Percentiles rank a stretch among this genome's conserved stretches.
Conservation (phyloP, 2,888 invertebrate genomes). For the Dichetophora obliterata region DNA sequence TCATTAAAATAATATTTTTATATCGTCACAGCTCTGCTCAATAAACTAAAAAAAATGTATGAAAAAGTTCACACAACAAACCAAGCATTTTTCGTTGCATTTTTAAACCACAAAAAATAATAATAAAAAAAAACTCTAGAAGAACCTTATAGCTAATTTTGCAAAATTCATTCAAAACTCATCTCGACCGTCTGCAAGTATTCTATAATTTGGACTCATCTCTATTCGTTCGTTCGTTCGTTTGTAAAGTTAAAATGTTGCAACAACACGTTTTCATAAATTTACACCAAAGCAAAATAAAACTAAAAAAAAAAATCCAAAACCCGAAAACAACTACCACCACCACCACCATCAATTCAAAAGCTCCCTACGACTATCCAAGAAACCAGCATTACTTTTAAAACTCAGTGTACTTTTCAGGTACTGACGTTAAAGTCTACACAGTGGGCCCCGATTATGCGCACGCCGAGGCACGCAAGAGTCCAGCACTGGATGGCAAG, state of each 20-base stretch:
- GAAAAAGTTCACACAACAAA: conserved; percentile 25
- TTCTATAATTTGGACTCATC: conserved; percentile 33
- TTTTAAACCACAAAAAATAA: conserved; percentile 22
- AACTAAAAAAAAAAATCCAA: conserved; percentile 26
- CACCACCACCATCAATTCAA: conserved; percentile 39
- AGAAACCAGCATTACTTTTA: conserved; percentile 70
- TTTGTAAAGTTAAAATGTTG: conserved; percentile 32
- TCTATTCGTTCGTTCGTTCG: conserved; percentile 34
- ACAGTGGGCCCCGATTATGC: conserved; percentile 99
- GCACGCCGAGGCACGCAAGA: conserved; percentile 98
- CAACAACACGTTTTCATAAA: conserved; percentile 39
- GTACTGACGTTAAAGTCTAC: conserved; percentile 86
- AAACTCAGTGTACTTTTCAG: conserved; percentile 72
- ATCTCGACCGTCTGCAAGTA: conserved; percentile 33
- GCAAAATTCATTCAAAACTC: conserved; percentile 29
- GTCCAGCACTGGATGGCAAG: conserved; percentile 97
- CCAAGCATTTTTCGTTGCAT: conserved; percentile 29
- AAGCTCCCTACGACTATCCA: conserved; percentile 60
- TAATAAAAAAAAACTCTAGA: neutral
- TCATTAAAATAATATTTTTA: conserved; percentile 39
- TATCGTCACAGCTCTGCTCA: conserved; percentile 46
- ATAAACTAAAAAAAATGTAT: conserved; percentile 39
- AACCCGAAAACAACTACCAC: conserved; percentile 31
- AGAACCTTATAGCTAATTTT: conserved; percentile 1
- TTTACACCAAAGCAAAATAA: neutral